Base-by-base conservation (phyloP, 2,113 vertebrate genomes). In the Oophaga pumilio region DNA sequence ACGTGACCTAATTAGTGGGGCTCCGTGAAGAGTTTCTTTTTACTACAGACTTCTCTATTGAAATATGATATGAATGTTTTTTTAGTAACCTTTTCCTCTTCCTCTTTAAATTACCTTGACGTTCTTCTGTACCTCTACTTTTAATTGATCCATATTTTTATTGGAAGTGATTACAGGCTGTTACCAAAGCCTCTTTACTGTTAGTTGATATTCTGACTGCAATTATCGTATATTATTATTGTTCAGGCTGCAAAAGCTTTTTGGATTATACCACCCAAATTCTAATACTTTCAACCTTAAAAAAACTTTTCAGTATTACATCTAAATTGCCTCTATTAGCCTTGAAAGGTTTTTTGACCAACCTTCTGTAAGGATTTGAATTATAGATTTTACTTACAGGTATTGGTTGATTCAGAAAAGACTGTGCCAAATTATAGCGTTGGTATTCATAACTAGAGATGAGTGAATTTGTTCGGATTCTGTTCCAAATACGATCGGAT, bases 111-210 rank as follows among this genome's bases (percentile, higher is more conserved):
- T 84, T 69, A 62, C 87, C 77, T 89, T 92, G 85, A 53, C 86
- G 26, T 88, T 89, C 86, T 91, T 89, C 76, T 87, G 57, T 85
- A 90, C 82, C 87, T 91, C 79, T 89, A 50, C 22, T 68, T 53
- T 76, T 69, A 52, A 60, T 90, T 92, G 43, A 90, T 91, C 82
- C 62, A 83, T 92, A 66, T 87, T 90, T 20, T 93, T 86, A 91
- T 57, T 79, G 92, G 90, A 86, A 90, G 74, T 71, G 59, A 89
- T 89, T 62, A 90, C 15, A 90, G 87, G 86, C n/a, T 76, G 86
- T 90, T 91, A 85, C 90, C 90, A 81, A 91, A 91, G 33, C 91
- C 89, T 26, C 60, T 92, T 79, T 89, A 90, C 89, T 83, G 49
- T 90, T 83, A 87, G 89, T 78, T 33, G 71, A 76, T 78, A 89